Conservation (phyloP, 2,888 invertebrate genomes). For the Colletes collaris region DNA sequence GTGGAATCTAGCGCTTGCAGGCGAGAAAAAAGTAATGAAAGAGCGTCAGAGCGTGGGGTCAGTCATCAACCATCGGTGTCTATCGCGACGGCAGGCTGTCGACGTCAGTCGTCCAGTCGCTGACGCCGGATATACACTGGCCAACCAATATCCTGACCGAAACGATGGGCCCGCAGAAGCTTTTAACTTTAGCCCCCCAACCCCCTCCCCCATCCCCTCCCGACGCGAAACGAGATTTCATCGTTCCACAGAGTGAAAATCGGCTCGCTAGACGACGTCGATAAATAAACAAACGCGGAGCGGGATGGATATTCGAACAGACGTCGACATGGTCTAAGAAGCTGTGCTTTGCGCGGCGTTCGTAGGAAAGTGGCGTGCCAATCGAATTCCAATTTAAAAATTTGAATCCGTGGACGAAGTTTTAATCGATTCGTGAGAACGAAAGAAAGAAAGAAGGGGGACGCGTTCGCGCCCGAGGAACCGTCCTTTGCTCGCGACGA, state of each 20-base stretch:
- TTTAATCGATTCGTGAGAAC: conserved; percentile 14
- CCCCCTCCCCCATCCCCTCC: conserved; percentile 60
- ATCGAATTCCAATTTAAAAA: no score
- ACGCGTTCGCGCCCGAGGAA: not conserved
- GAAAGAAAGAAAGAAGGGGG: not conserved
- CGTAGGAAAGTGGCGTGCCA: no score
- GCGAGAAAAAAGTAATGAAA: not conserved
- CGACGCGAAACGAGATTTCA: conserved; percentile 36
- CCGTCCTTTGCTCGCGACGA: conserved; percentile 38
- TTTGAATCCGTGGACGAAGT: not conserved
- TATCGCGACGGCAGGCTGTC: conserved; percentile 17
- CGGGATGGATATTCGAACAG: conserved; percentile 19
- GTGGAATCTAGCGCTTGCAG: no score
- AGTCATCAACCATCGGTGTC: not conserved
- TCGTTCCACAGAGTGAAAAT: conserved; percentile 23
- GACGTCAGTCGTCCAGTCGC: conserved; percentile 28
- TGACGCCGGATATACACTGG: conserved; percentile 50
- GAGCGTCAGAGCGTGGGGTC: not conserved
- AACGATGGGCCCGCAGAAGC: conserved; percentile 58
- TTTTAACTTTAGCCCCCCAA: conserved; percentile 57
- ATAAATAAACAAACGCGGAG: conserved; percentile 35
- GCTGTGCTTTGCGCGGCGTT: not conserved
- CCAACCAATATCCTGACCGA: conserved; percentile 68
- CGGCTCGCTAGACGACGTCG: conserved; percentile 14
- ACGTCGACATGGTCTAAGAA: not conserved